phyloP scores from a whole-genome alignment of 1,140 invertebrate species.

The Fopius arisanus region DNA sequence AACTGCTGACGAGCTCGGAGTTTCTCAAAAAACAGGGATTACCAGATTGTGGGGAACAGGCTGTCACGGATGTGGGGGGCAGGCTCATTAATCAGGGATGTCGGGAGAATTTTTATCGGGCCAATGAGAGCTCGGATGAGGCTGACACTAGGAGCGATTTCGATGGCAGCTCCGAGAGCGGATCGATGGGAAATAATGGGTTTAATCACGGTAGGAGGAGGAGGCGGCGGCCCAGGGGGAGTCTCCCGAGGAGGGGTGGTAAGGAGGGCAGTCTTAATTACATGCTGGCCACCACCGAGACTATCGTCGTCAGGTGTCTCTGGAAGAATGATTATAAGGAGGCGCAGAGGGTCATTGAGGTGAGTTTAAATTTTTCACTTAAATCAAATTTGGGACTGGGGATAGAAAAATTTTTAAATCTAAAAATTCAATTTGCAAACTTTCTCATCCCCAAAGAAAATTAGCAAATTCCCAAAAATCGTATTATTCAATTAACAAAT shows the following conservation, averaged over 20 bases:
- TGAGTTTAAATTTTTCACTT: conserved; percentile 27
- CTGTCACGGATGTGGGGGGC: neutral
- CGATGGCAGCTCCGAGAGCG: conserved; percentile 45
- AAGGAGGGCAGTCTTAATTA: conserved; percentile 46
- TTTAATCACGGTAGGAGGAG: conserved; percentile 31
- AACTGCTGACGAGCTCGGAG: conserved; percentile 45
- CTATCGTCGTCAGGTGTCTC: conserved; percentile 50
- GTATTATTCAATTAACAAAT: too few relatives aligned
- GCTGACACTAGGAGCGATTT: conserved; percentile 42
- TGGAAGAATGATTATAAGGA: conserved; percentile 52
- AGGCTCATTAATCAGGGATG: conserved; percentile 29
- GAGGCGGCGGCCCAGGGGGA: conserved; percentile 37
- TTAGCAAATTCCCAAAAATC: too few relatives aligned
- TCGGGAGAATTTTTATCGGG: conserved; percentile 45
- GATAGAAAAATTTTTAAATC: neutral
- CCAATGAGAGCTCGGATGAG: conserved; percentile 41
- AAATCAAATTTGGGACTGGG: too few relatives aligned
- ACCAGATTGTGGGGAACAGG: neutral
- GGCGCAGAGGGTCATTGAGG: conserved; percentile 52
- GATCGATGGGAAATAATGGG: conserved; percentile 31
- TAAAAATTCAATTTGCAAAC: neutral
- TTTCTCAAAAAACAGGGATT: conserved; percentile 39
- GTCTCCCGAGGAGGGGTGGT: conserved; percentile 14
- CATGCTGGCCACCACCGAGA: conserved; percentile 53
- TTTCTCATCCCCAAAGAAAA: too few relatives aligned